phyloP scores from a whole-genome alignment of 2,888 invertebrate genomes.

The Polyommatus icarus region DNA sequence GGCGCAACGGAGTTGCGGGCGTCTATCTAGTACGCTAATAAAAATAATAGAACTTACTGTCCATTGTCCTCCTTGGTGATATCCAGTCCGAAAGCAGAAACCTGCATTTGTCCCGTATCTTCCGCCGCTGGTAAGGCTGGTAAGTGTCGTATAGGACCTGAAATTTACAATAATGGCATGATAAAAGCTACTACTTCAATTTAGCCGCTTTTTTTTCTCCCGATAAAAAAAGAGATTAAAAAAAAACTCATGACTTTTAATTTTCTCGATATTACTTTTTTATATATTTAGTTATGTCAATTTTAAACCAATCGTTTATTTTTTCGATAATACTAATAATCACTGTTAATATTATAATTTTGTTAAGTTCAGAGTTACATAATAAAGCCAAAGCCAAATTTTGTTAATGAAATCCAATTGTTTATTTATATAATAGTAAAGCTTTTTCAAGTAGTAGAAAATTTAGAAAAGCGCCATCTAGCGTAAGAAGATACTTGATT shows the following conservation, averaged over 20 bases:
- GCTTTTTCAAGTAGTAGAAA: not conserved
- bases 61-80: slow-evolving; percentile 91
- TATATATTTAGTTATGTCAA: too few relatives aligned
- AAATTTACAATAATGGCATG: not conserved
- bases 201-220: too few relatives aligned
- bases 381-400: slow-evolving; percentile 43
- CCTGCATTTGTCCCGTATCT: slow-evolving; percentile 84
- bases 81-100: slow-evolving; percentile 89
- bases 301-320: too few relatives aligned
- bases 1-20: too few relatives aligned
- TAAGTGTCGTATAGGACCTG: slow-evolving; percentile 82
- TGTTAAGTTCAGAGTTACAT: not conserved
- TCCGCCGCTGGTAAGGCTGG: slow-evolving; percentile 89
- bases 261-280: too few relatives aligned
- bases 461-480: not conserved
- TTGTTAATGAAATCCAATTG: slow-evolving; percentile 42
- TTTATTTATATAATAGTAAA: not conserved
- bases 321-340: too few relatives aligned
- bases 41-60: slow-evolving; percentile 72
- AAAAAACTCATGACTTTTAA: too few relatives aligned
- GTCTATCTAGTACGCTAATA: not conserved
- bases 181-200: not conserved
- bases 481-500: not conserved
- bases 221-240: too few relatives aligned
- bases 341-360: not conserved